Conservation (phyloP, 2,888 invertebrate genomes). For the Tenthredo livida region DNA sequence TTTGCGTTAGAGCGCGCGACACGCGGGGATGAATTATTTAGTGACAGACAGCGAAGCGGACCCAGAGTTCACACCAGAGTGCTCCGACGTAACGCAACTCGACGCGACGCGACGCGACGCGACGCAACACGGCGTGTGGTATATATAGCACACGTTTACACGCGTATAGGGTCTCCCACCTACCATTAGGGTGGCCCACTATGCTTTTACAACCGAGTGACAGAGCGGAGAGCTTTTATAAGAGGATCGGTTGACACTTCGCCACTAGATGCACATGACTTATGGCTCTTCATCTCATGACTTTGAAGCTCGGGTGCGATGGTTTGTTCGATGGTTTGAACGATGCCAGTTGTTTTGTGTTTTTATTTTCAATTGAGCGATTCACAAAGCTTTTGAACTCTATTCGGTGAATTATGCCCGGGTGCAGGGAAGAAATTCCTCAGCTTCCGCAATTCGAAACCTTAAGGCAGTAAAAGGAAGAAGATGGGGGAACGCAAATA, state of each 20-base stretch:
- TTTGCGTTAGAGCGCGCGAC: conserved; percentile 58
- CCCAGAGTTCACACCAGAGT: conserved; percentile 41
- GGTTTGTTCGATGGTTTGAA: background rate
- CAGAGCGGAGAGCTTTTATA: conserved; percentile 24
- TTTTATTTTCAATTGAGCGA: too few species aligned
- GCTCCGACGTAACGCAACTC: conserved; percentile 47
- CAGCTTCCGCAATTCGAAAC: conserved; percentile 53
- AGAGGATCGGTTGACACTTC: conserved; percentile 32
- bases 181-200: conserved; percentile 24
- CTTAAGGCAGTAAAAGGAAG: conserved; percentile 49
- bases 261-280: conserved; percentile 3
- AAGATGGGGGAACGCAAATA: background rate
- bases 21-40: conserved; percentile 67
- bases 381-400: background rate
- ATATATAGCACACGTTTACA: conserved; percentile 32
- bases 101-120: conserved; percentile 45
- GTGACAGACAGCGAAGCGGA: conserved; percentile 61
- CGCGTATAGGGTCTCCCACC: conserved; percentile 2
- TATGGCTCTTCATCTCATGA: background rate
- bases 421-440: conserved; percentile 5
- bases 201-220: conserved; percentile 15
- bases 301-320: background rate
- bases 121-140: background rate
- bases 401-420: background rate
- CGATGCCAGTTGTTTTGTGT: background rate